These are phyloP conservation scores for Botia almorhae DNA, from an alignment of 2,797 vertebrate genomes.

Conservation along the genomic window DNA sequence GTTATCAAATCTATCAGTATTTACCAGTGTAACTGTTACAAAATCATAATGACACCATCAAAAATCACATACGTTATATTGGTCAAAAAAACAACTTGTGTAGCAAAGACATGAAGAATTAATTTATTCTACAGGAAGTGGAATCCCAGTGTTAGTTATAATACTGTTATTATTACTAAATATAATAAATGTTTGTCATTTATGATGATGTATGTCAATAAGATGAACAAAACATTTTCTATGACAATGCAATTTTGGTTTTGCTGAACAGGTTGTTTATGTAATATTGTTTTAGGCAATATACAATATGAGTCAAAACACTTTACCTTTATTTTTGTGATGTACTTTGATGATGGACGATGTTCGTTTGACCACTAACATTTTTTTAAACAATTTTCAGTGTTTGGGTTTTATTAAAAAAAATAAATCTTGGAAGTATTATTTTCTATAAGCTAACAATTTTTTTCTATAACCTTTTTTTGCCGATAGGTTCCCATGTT, in stretches of 20 bases:
- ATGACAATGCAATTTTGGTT: constrained; percentile 1
- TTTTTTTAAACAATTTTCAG: background rate
- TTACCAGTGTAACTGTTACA: background rate
- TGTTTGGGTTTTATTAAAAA: background rate
- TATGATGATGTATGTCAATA: background rate
- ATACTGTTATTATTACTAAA: background rate
- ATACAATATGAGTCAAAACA: background rate
- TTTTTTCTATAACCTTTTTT: background rate
- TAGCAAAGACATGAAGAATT: constrained; percentile 3
- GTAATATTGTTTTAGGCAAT: too few relatives aligned
- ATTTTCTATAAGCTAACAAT: background rate
- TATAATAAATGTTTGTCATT: background rate
- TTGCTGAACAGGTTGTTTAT: background rate
- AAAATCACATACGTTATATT: background rate
- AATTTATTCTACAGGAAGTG: background rate
- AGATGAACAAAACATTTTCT: background rate
- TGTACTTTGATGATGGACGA: background rate
- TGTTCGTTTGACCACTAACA: constrained; percentile 6
- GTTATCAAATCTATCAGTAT: background rate
- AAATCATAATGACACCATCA: background rate
- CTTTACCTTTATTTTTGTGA: background rate
- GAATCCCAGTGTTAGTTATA: background rate
- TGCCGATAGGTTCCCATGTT: too few relatives aligned
- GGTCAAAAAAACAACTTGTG: background rate
- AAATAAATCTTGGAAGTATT: background rate